A percentile compares a stretch with the other conserved stretches of the same genome.
Evolutionary conservation across 2,797 vertebrate genomes (phyloP).

Genomic region (Perdix hodgsoniae): DNA sequence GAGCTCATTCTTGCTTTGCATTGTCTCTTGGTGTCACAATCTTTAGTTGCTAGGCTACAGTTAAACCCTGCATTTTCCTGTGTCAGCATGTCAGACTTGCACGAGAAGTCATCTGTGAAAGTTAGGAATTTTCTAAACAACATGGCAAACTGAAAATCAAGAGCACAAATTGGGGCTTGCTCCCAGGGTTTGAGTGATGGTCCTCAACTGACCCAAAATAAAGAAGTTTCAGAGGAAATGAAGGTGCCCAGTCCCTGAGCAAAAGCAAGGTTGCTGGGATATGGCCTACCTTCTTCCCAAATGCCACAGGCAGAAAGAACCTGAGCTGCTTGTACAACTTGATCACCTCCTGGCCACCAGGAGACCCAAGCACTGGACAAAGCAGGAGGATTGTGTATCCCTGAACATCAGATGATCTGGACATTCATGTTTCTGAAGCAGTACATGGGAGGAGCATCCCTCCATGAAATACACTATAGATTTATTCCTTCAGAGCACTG

Average conservation of each 20-base stretch:
- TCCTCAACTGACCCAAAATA: neutral
- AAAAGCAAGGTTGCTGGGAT: neutral
- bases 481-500: constrained; percentile 5
- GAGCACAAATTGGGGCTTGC: neutral
- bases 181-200: neutral
- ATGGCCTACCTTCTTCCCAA: neutral
- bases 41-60: neutral
- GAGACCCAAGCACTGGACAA: neutral
- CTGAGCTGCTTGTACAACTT: neutral
- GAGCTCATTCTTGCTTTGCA: neutral
- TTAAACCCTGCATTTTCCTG: neutral
- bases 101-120: neutral
- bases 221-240: neutral
- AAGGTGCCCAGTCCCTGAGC: neutral
- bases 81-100: neutral
- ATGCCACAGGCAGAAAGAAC: neutral
- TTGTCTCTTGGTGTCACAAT: neutral
- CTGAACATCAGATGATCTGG: neutral
- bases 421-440: constrained; percentile 14
- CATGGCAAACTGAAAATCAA: neutral
- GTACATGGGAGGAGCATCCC: neutral
- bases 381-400: neutral
- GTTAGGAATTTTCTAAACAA: neutral
- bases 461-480: neutral
- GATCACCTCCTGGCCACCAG: neutral